Conservation (phyloP, 2,888 invertebrate genomes). For the Epinotia demarniana region DNA sequence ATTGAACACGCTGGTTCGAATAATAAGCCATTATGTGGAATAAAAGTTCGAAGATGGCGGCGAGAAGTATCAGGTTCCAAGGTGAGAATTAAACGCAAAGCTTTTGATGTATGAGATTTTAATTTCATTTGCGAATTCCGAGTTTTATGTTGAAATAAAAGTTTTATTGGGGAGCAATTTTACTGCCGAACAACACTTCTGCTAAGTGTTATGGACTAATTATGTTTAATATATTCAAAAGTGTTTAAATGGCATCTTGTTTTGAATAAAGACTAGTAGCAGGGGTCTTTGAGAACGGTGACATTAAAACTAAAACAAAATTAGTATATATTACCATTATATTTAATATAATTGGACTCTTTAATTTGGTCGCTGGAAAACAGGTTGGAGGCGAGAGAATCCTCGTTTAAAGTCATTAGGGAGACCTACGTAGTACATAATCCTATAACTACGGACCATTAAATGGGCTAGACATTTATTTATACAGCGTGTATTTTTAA, state of each 20-base stretch:
- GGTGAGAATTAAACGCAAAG: constrained; percentile 40
- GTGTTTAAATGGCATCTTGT: constrained; percentile 9
- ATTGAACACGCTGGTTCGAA: constrained; percentile 75
- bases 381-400: neutral
- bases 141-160: constrained; percentile 21
- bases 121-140: constrained; percentile 37
- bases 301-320: neutral
- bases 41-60: constrained; percentile 50
- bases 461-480: no score
- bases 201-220: constrained; percentile 20
- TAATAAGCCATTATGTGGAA: constrained; percentile 78
- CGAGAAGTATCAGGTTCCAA: constrained; percentile 58
- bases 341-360: neutral
- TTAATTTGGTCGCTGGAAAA: neutral
- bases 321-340: constrained; percentile 4
- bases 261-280: constrained; percentile 30
- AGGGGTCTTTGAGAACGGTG: neutral
- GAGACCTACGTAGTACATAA: neutral
- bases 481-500: no score
- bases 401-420: neutral
- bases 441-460: no score
- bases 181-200: constrained; percentile 12
- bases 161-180: constrained; percentile 19
- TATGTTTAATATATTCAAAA: constrained; percentile 29
- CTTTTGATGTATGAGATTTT: constrained; percentile 40